Conservation (phyloP, 2,113 vertebrate species). For the Thinocorus orbignyianus region DNA sequence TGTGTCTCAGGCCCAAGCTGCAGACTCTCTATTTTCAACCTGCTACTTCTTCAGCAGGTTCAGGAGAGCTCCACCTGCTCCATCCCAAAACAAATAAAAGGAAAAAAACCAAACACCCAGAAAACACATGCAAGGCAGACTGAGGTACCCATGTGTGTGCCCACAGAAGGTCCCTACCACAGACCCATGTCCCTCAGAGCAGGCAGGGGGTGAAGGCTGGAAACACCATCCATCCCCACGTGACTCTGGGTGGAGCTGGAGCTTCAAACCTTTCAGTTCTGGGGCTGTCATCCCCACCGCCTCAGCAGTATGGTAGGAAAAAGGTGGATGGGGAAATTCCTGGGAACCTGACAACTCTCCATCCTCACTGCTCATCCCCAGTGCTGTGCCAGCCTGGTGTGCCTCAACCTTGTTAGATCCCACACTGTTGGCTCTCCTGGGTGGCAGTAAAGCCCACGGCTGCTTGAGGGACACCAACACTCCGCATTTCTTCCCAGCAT, state of each 20-base stretch:
- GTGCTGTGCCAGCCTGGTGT: fast-evolving
- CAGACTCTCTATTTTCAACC: not conserved
- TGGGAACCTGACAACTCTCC: fast-evolving
- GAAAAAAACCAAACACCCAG: not conserved
- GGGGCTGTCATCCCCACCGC: not conserved
- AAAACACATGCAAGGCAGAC: fast-evolving
- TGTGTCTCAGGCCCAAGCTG: not conserved
- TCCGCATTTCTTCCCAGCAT: not conserved
- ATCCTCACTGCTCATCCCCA: fast-evolving
- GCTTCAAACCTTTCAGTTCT: too few species aligned
- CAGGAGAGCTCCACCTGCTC: not conserved
- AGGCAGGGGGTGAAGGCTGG: too few species aligned
- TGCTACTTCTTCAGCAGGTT: not conserved
- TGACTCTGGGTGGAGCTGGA: not conserved
- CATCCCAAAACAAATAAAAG: not conserved
- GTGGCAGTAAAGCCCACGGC: fast-evolving
- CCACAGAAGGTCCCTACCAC: not conserved
- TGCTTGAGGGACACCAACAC: not conserved
- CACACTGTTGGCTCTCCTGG: not conserved
- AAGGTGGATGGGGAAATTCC: not conserved
- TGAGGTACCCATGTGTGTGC: too few species aligned
- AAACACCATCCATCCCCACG: fast-evolving
- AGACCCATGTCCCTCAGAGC: fast-evolving
- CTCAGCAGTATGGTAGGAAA: fast-evolving
- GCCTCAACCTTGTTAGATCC: fast-evolving